These are phyloP conservation scores for Macrotrachela quadricornifera DNA, from an alignment of 1,140 invertebrate species.

Conservation along the genomic window DNA sequence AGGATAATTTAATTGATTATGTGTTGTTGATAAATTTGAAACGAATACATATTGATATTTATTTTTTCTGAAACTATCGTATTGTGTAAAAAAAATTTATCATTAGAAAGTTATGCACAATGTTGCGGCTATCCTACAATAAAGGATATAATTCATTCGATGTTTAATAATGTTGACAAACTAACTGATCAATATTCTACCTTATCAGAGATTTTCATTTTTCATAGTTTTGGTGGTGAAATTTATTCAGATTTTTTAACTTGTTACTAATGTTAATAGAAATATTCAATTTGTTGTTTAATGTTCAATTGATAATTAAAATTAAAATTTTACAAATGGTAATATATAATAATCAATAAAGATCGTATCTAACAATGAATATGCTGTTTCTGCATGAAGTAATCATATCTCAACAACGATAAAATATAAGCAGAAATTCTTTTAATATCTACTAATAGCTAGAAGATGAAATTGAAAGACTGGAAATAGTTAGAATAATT, in stretches of 20 bases:
- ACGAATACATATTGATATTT: slow-evolving; percentile 21
- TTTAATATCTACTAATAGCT: no score
- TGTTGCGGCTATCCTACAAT: slow-evolving; percentile 13
- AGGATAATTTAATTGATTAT: no score
- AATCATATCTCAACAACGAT: no score
- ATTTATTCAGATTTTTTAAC: slow-evolving; percentile 58
- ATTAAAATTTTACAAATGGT: slow-evolving; percentile 38
- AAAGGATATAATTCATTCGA: slow-evolving; percentile 35
- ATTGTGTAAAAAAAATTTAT: slow-evolving; percentile 53
- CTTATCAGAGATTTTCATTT: slow-evolving; percentile 43
- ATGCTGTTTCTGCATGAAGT: no score
- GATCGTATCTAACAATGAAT: slow-evolving; percentile 46
- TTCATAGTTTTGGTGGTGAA: slow-evolving; percentile 37
- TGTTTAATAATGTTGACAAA: slow-evolving; percentile 53
- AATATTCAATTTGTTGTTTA: slow-evolving; percentile 9
- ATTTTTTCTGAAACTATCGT: slow-evolving; percentile 30
- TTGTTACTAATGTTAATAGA: slow-evolving; percentile 26
- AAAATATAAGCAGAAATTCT: no score
- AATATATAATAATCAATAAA: slow-evolving; percentile 54
- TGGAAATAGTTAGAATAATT: no score
- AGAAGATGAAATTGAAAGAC: no score
- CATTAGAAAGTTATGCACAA: slow-evolving; percentile 44
- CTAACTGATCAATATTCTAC: slow-evolving; percentile 56
- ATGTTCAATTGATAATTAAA: slow-evolving; percentile 10
- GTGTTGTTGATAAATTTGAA: slow-evolving; percentile 22